phyloP scores from a whole-genome alignment of 2,888 invertebrate species.

The Eupelmus urozonus region DNA sequence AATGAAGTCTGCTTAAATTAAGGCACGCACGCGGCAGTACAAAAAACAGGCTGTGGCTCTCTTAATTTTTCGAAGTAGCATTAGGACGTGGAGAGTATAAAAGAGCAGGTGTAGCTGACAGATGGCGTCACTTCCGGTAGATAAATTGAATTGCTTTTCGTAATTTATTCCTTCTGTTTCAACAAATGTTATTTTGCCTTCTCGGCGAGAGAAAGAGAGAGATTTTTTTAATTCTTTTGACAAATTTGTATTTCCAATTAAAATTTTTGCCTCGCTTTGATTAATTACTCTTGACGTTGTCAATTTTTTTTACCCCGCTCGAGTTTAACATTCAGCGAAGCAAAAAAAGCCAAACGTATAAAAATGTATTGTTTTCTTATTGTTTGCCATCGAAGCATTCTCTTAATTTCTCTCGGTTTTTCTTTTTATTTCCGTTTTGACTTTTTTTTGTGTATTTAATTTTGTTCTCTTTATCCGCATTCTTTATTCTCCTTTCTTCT shows the following conservation, averaged over 20 bases:
- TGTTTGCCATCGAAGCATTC: conserved; percentile 16
- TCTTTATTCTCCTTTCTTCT: conserved; percentile 12
- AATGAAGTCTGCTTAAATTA: neutral
- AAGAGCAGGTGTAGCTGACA: conserved; percentile 70
- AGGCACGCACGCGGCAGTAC: neutral
- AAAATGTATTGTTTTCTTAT: too few species aligned
- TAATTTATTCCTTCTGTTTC: conserved; percentile 65
- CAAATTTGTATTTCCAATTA: conserved; percentile 28
- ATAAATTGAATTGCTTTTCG: conserved; percentile 66
- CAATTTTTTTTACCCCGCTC: neutral
- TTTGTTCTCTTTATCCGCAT: conserved; percentile 48
- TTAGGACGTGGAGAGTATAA: conserved; percentile 26
- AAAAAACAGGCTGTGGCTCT: neutral
- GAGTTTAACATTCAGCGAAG: too few species aligned
- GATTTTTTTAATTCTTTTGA: neutral
- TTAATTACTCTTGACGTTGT: conserved; percentile 1
- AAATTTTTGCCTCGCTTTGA: neutral
- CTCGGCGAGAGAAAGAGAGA: neutral
- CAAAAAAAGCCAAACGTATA: too few species aligned
- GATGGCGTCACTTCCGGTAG: conserved; percentile 71
- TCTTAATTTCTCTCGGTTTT: conserved; percentile 19
- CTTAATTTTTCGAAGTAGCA: conserved; percentile 21
- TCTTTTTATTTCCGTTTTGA: conserved; percentile 37
- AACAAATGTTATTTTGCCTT: neutral
- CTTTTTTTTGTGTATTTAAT: conserved; percentile 53